A percentile compares a stretch with the other conserved stretches of the same genome.
Evolutionary conservation across 2,797 vertebrate species (phyloP).

Genomic region (Carcharodon carcharias): DNA sequence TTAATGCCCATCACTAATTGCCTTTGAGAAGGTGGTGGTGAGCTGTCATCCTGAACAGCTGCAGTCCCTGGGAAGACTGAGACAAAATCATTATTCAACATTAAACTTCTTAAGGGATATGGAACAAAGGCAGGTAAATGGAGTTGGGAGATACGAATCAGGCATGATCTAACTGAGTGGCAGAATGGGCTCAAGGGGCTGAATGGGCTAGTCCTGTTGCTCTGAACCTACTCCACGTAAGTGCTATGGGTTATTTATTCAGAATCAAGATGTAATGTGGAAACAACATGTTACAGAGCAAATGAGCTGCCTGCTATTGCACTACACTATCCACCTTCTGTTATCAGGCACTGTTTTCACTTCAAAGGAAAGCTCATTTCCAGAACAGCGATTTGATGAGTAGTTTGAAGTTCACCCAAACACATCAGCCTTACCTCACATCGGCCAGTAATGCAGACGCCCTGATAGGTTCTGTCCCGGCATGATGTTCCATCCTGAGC

Average conservation of each 20-base stretch:
- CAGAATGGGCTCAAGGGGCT: background rate
- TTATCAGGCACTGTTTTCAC: background rate
- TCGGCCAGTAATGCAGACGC: constrained; percentile 75
- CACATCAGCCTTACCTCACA: constrained; percentile 67
- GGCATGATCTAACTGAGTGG: background rate
- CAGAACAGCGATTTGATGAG: background rate
- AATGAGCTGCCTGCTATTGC: background rate
- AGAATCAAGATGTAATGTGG: background rate
- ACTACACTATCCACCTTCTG: background rate
- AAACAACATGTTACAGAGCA: background rate
- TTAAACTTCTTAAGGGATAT: background rate
- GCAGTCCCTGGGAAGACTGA: background rate
- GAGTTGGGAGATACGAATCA: background rate
- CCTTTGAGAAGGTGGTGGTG: too few relatives aligned
- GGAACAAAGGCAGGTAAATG: background rate
- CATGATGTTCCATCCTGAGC: constrained; percentile 83
- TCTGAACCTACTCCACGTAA: background rate
- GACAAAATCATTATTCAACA: background rate
- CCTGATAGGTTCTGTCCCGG: constrained; percentile 67
- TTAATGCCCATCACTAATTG: too few relatives aligned
- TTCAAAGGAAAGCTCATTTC: background rate
- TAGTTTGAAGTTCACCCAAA: background rate
- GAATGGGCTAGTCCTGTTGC: background rate
- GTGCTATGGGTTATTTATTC: background rate
- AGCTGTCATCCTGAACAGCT: too few relatives aligned